A percentile compares a stretch with the other conserved stretches of the same genome.
phyloP scores from a whole-genome alignment of 2,888 invertebrate species.

The Venusia cambrica region DNA sequence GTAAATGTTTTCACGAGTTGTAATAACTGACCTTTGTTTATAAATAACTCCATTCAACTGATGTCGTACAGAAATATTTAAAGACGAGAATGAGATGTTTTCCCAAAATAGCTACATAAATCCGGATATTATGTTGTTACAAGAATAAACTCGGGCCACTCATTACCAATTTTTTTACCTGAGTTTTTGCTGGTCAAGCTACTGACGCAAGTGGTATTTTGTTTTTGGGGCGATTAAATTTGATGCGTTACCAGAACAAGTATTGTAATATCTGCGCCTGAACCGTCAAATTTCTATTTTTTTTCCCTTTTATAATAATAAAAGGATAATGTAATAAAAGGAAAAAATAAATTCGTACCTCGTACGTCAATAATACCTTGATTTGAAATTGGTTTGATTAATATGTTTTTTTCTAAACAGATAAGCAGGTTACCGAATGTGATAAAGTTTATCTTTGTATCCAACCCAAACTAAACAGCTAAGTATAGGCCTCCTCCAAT shows the following conservation, averaged over 20 bases:
- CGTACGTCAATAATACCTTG: too few species aligned
- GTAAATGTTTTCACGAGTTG: conserved; percentile 17
- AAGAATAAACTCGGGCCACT: conserved; percentile 11
- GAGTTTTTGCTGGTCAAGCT: conserved; percentile 14
- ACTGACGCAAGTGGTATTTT: conserved; percentile 17
- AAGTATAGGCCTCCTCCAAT: too few species aligned
- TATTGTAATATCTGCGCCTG: background rate
- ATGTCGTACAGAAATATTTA: conserved; percentile 13
- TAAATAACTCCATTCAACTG: conserved; percentile 18
- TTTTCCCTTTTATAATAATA: too few species aligned
- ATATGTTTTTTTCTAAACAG: too few species aligned
- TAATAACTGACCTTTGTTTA: conserved; percentile 22
- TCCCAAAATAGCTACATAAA: conserved; percentile 18
- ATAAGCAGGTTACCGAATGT: too few species aligned
- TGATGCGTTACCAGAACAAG: conserved; percentile 4
- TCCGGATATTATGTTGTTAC: conserved; percentile 11
- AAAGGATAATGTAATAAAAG: too few species aligned
- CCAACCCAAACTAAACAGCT: too few species aligned
- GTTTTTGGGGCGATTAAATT: conserved; percentile 5
- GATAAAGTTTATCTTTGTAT: too few species aligned
- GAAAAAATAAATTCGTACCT: too few species aligned
- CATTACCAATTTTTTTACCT: conserved; percentile 13
- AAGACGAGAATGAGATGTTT: conserved; percentile 12
- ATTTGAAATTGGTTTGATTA: too few species aligned
- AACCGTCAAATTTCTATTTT: background rate